Evolutionary conservation across 2,113 vertebrate species (phyloP), one percentile per base, ranked within the genome.

Genomic region (Manacus vitellinus): DNA sequence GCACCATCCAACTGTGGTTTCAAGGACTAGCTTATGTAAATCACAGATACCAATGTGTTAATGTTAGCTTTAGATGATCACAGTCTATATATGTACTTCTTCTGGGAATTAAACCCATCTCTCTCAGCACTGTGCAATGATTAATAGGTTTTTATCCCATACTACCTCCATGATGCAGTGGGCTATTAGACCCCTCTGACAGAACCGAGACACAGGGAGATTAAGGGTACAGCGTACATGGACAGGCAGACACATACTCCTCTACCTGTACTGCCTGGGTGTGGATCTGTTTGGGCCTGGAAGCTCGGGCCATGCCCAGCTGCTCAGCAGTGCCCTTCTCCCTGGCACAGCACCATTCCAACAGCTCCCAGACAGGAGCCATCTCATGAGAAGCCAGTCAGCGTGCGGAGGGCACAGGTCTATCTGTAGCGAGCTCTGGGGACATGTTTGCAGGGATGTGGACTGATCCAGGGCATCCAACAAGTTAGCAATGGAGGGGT

Each of bases 101-200:
- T 63, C 59, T 62, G 41, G 74, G 66, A 96, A 95, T 71, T 66
- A 94, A 95, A 94, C 49, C 52, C 91, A 92, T 85, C 93, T 95
- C 75, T 92, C 91, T 91, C 44, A 35, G 74, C 78, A 22, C 81
- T 35, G 49, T 66, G 85, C 62, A 58, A 31, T 91, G 94, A 96
- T 93, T 85, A 96, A 96, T 93, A 54, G 92, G 33, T 35, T 95
- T 94, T 85, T 87, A 85, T 89, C 87, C 81, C 89, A 49, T 30
- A 27, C 47, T 66, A 65, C 84, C 52, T 94, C 58, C 21, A 8
- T 95, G 94, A 96, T 95, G 87, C 94, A 92, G 95, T 94, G 89
- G 73, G 70, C 93, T 91, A 95, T 95, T 96, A 93, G 91, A 88
- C 27, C 83, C 61, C 72, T 86, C 39, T 95, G 92, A 95, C 88